Evolutionary conservation across 2,888 invertebrate genomes (phyloP).

Genomic region (Orthonychiurus folsomi): DNA sequence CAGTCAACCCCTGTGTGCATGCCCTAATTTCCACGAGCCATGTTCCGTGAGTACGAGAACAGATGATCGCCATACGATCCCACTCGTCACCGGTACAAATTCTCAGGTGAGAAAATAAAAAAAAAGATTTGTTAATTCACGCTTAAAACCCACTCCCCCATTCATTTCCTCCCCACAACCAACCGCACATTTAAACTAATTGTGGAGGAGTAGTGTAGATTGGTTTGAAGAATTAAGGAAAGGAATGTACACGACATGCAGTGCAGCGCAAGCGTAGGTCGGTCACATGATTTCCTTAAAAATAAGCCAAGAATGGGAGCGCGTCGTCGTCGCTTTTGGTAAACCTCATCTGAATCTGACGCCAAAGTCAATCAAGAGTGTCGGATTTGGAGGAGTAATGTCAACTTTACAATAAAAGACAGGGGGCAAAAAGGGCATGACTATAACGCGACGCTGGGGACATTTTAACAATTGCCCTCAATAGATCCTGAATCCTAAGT

Average conservation of each 20-base stretch:
- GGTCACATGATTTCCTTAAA: no score
- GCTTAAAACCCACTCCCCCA: neutral
- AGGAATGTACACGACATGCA: no score
- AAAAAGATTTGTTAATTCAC: no score
- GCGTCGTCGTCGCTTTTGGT: no score
- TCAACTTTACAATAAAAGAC: neutral
- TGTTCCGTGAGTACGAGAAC: conserved; percentile 83
- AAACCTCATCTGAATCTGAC: neutral
- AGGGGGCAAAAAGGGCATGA: neutral
- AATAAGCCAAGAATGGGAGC: neutral
- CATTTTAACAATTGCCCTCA: no score
- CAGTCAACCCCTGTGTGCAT: conserved; percentile 85
- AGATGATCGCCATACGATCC: conserved; percentile 84
- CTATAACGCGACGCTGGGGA: no score
- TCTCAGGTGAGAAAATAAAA: conserved; percentile 63
- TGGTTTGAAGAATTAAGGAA: neutral
- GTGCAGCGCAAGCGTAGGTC: no score
- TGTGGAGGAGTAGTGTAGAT: neutral
- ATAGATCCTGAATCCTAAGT: no score
- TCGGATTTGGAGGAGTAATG: neutral
- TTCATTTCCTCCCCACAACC: no score
- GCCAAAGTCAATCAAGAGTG: neutral
- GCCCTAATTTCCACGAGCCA: conserved; percentile 80
- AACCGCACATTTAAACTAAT: neutral
- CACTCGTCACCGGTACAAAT: conserved; percentile 74